A percentile compares a stretch with the other conserved stretches of the same genome.
Conservation (phyloP, 2,113 vertebrate species). For the Alaudala cheleensis region DNA sequence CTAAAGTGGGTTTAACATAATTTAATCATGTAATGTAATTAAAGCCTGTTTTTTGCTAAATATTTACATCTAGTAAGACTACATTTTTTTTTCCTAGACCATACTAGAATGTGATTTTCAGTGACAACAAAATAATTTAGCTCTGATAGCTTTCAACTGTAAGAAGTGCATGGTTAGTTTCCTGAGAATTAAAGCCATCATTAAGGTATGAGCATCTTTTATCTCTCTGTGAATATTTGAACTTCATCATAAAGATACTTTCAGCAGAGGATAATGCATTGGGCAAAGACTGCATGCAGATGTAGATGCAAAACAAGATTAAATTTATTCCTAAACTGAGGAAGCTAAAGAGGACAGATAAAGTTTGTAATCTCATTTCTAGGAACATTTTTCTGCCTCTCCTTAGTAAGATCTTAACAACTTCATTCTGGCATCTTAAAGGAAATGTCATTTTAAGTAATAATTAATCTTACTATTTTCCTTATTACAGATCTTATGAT, state of each 20-base stretch:
- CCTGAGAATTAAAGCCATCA: not conserved
- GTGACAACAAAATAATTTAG: not conserved
- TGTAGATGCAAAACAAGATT: not conserved
- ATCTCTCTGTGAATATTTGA: not conserved
- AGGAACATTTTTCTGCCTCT: not conserved
- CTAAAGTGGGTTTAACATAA: not conserved
- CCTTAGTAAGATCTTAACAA: not conserved
- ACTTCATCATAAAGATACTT: not conserved
- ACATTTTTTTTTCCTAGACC: not conserved
- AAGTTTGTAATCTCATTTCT: not conserved
- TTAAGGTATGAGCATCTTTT: not conserved
- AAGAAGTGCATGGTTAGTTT: not conserved
- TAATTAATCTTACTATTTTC: not conserved
- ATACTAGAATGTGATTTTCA: not conserved
- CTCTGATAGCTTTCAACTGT: not conserved
- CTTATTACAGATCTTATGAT: not conserved
- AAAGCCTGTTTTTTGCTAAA: constrained; percentile 25
- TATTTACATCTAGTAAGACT: not conserved
- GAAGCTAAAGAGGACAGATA: not conserved
- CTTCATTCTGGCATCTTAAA: not conserved
- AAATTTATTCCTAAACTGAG: not conserved
- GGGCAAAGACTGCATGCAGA: not conserved
- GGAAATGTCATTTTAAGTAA: not conserved
- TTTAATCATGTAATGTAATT: constrained; percentile 39
- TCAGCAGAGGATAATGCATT: not conserved